Evolutionary conservation across 2,888 invertebrate genomes (phyloP).

Genomic region (Lapara coniferarum): DNA sequence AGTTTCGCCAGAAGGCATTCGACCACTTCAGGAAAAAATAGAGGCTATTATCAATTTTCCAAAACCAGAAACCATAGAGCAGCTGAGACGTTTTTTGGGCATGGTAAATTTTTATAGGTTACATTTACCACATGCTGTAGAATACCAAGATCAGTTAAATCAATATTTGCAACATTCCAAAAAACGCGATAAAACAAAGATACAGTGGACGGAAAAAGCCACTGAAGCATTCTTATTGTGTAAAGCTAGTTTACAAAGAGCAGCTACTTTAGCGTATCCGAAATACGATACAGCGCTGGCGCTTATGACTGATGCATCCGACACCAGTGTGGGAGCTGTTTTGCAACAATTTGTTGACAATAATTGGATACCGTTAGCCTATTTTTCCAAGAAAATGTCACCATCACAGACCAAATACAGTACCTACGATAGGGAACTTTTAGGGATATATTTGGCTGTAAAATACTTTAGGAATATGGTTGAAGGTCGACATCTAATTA

Average conservation of each 20-base stretch:
- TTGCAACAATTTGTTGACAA: slow-evolving; percentile 30
- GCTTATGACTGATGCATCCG: slow-evolving; percentile 31
- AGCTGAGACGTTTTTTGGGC: slow-evolving; percentile 43
- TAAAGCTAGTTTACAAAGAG: slow-evolving; percentile 29
- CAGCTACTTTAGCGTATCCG: slow-evolving; percentile 25
- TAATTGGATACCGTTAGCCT: slow-evolving; percentile 30
- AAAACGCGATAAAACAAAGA: slow-evolving; percentile 26
- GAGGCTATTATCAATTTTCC: slow-evolving; percentile 33
- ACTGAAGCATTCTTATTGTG: slow-evolving; percentile 25
- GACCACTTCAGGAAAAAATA: slow-evolving; percentile 14
- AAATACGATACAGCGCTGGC: slow-evolving; percentile 26
- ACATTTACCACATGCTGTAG: slow-evolving; percentile 43
- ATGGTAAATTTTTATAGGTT: slow-evolving; percentile 56
- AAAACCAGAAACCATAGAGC: slow-evolving; percentile 31
- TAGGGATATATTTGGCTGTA: slow-evolving; percentile 31
- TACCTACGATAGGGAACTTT: slow-evolving; percentile 32
- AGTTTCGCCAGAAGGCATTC: slow-evolving; percentile 26
- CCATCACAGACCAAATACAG: slow-evolving; percentile 29
- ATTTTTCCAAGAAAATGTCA: slow-evolving; percentile 30
- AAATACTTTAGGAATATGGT: slow-evolving; percentile 30
- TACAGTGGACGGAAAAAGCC: slow-evolving; percentile 27
- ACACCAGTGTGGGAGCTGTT: slow-evolving; percentile 30
- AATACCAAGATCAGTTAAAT: slow-evolving; percentile 27
- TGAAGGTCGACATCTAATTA: slow-evolving; percentile 30
- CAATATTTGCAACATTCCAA: slow-evolving; percentile 29